These are phyloP conservation scores for Lucilia cuprina DNA, from an alignment of 1,140 invertebrate genomes.

Conservation along the genomic window DNA sequence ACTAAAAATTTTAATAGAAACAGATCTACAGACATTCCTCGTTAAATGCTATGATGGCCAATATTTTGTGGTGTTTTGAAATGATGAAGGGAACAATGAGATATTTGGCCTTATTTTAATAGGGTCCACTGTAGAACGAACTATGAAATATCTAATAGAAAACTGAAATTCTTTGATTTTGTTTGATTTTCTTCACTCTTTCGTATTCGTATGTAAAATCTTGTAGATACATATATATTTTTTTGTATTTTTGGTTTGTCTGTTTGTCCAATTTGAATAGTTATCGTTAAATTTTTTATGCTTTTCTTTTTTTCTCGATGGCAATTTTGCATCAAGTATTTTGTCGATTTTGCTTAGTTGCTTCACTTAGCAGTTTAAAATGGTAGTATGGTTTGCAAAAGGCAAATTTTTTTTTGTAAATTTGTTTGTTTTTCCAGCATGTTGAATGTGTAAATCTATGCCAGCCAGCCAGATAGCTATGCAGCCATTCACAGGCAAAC, in stretches of 20 bases:
- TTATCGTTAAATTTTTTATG: neutral
- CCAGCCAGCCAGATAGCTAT: neutral
- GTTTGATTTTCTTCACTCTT: conserved; percentile 7
- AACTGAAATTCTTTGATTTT: neutral
- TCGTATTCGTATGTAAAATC: neutral
- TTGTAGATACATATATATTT: neutral
- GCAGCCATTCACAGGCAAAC: neutral
- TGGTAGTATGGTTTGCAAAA: neutral
- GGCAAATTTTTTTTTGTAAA: neutral
- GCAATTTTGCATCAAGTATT: conserved; percentile 16
- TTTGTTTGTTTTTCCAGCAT: conserved; percentile 3
- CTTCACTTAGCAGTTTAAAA: neutral
- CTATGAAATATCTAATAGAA: neutral
- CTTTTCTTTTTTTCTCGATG: neutral
- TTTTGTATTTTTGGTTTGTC: neutral
- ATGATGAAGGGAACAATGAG: too few relatives aligned
- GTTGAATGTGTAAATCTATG: neutral
- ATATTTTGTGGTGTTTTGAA: too few relatives aligned
- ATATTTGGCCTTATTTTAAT: too few relatives aligned
- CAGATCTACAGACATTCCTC: too few relatives aligned
- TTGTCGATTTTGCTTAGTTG: conserved; percentile 9
- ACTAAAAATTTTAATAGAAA: too few relatives aligned
- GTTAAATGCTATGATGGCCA: too few relatives aligned
- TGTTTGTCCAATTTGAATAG: conserved; percentile 33
- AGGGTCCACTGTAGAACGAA: too few relatives aligned